Base-by-base conservation (phyloP, 2,888 invertebrate genomes). In the Heliconius sara region DNA sequence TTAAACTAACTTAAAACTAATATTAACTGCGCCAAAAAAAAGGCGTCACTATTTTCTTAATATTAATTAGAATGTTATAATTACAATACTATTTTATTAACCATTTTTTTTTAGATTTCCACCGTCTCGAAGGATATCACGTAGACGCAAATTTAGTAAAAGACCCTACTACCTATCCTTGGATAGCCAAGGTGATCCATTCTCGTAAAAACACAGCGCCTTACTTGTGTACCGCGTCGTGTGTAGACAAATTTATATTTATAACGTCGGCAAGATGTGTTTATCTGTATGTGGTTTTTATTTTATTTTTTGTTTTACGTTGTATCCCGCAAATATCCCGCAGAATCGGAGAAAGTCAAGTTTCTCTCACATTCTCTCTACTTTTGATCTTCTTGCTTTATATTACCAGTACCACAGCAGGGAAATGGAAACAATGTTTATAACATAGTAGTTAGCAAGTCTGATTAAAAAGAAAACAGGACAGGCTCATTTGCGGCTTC, bases 251-350 rank as follows among this genome's bases (percentile, higher is more conserved):
- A 0, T 87, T 86, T 13, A 87, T 94, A 65, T 94, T 94, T 75
- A 85, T 92, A 10, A 93, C 93, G 0, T 89, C 93, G 0, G 89
- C 90, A 0, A 85, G 90, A 63, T 94, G 94, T 81, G 82, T 92
- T 65, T 81, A 78, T 67, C 84, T 81, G 93, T 93, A 85, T 73
- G 81, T 79, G 0, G 52, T 6, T 52, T 52, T 52, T 70, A 78
- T 34, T 67, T 63, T 16, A 27, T 70, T 60, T n/a, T 60, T 60
- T 12, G 10, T 52, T 52, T 52, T 19, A 52, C 22, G 9, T 19
- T 22, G 7, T 19, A 22, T 52, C 52, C 52, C 3, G 2, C 52
- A 19, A 52, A 52, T 19, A 19, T 27, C 27, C 27, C 27, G 2
- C 52, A 52, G 19, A 52, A 6, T 19, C 6, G 19, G n/a, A 10